Base-by-base conservation (phyloP, 2,888 invertebrate genomes). In the Xiphydria camelus region DNA sequence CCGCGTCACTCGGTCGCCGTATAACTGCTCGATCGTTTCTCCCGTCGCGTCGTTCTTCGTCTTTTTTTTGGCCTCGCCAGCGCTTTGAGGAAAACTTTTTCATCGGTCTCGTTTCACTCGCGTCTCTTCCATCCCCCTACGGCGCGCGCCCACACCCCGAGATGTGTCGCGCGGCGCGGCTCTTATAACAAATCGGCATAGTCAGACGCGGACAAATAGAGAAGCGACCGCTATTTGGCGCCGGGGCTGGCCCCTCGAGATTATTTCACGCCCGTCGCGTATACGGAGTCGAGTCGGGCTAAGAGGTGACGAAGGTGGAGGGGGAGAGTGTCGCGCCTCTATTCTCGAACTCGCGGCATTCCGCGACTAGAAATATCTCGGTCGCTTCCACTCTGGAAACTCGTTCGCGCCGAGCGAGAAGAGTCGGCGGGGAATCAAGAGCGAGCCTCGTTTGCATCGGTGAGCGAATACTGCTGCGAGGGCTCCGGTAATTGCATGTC, bases 281-380 rank as follows among this genome's bases (percentile, higher is more conserved):
- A 21, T 32, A 12, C 12, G 33, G 15, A 9, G 15, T 3, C 12
- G 15, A 29, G 15, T 14, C 12, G 15, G 15, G 10, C 2, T n/a
- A 31, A 31, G 31, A n/a, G 15, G 7, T 31, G 15, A 31, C 1
- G 14, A 15, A 31, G 15, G n/a, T 15, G 10, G 15, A 15, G 20
- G n/a, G 12, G 14, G 18, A 15, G 38, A 17, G 29, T 15, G 36
- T 47, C 26, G 46, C 45, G 47, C 51, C 42, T 49, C 53, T 55
- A 55, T 59, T 55, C 53, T 51, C 48, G 45, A 51, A 45, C 34
- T 37, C 35, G 34, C 44, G 41, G 23, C 47, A 55, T 55, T 53
- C 48, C 43, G 43, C 51, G 45, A 49, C 51, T 51, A 50, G 51
- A 51, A 57, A 57, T 59, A 58, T 54, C 54, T 40, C n/a, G n/a